Conservation (phyloP, 2,888 invertebrate species). For the Rhingia rostrata region DNA sequence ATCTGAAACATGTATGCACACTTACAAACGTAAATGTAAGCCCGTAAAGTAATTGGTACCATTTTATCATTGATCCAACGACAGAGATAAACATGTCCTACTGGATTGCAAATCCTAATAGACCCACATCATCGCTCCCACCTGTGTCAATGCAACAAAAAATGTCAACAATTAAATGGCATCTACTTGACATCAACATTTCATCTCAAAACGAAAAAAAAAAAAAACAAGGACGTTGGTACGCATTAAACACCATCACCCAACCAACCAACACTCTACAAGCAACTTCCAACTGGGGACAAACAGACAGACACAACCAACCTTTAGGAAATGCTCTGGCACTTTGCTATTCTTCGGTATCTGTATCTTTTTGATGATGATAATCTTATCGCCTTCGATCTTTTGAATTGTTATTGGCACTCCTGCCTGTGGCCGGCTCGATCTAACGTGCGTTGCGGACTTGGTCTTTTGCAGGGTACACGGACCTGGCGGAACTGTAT, state of each 20-base stretch:
- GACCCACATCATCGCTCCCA: too few species aligned
- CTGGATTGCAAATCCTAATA: too few species aligned
- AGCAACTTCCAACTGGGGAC: slow-evolving; percentile 45
- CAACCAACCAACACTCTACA: slow-evolving; percentile 50
- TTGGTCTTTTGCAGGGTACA: slow-evolving; percentile 55
- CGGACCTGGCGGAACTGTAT: slow-evolving; percentile 35
- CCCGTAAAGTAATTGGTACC: too few species aligned
- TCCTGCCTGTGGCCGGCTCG: slow-evolving; percentile 78
- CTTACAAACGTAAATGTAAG: too few species aligned
- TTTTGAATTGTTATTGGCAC: slow-evolving; percentile 82
- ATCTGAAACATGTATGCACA: too few species aligned
- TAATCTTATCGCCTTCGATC: slow-evolving; percentile 83
- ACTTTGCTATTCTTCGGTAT: slow-evolving; percentile 83
- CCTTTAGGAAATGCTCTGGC: slow-evolving; percentile 81
- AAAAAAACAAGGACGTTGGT: slow-evolving; percentile 44
- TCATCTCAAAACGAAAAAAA: not conserved
- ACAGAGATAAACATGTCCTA: too few species aligned
- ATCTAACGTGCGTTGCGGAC: slow-evolving; percentile 51
- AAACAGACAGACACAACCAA: slow-evolving; percentile 78
- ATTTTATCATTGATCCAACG: too few species aligned
- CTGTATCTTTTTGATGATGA: slow-evolving; percentile 82
- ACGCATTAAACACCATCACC: slow-evolving; percentile 59
- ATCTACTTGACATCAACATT: slow-evolving; percentile 12
- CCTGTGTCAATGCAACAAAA: too few species aligned
- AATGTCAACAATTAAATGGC: slow-evolving; percentile 33